Conservation (phyloP, 2,113 vertebrate species). For the Protobothrops flavoviridis region DNA sequence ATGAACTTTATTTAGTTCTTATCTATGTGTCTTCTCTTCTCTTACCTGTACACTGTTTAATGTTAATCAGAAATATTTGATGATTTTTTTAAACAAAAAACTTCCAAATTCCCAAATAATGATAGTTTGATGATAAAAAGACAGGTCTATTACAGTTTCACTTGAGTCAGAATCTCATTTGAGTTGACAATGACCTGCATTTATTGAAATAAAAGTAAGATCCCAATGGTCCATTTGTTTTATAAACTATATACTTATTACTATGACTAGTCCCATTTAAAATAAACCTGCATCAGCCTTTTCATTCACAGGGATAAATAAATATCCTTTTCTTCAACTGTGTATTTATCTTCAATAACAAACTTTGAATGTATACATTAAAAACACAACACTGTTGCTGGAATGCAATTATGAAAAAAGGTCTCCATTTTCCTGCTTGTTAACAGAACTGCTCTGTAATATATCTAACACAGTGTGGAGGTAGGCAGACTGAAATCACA, state of each 20-base stretch:
- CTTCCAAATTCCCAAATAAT: not conserved
- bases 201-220: not conserved
- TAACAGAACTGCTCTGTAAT: constrained; percentile 34
- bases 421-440: constrained; percentile 41
- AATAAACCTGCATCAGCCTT: not conserved
- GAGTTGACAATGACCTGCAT: too few relatives aligned
- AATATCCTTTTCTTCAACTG: constrained; percentile 51
- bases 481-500: constrained; percentile 45
- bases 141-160: not conserved
- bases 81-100: not conserved
- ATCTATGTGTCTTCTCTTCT: not conserved
- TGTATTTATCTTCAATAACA: constrained; percentile 76
- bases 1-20: not conserved
- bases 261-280: not conserved
- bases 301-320: not conserved
- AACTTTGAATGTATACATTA: constrained; percentile 76
- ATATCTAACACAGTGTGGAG: not conserved
- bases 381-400: constrained; percentile 69
- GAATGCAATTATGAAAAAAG: not conserved
- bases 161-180: not conserved
- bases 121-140: not conserved
- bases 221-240: not conserved
- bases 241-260: not conserved
- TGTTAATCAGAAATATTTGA: not conserved
- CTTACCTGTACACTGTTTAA: not conserved